These are phyloP conservation scores for Cynodonichthys magdalenae DNA, from an alignment of 2,797 vertebrate species.

Conservation along the genomic window DNA sequence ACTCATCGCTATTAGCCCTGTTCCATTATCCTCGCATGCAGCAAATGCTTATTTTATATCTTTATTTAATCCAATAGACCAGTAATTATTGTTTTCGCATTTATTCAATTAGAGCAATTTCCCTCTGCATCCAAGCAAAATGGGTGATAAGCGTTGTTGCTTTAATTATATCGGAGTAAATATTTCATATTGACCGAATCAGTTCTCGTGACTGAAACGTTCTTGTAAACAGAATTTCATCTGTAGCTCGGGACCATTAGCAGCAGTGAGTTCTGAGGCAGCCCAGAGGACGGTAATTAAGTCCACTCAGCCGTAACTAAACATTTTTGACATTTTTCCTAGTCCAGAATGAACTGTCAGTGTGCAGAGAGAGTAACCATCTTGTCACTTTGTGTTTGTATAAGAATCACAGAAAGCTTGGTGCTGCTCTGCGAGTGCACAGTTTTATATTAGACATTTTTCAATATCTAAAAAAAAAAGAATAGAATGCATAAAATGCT, in stretches of 20 bases:
- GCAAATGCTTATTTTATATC: constrained; percentile 24
- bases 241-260: constrained; percentile 95
- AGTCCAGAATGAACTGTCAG: constrained; percentile 97
- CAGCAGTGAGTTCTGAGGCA: constrained; percentile 87
- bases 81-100: constrained; percentile 45
- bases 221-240: constrained; percentile 98
- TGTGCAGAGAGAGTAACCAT: constrained; percentile 91
- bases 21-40: constrained; percentile 24
- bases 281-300: constrained; percentile 96
- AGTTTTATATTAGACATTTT: constrained; percentile 68
- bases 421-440: constrained; percentile 68
- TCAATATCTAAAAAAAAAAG: constrained; percentile 35
- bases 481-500: constrained; percentile 44
- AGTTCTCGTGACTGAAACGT: constrained; percentile 93
- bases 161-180: constrained; percentile 96
- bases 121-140: constrained; percentile 34
- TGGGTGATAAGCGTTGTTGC: constrained; percentile 83
- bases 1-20: constrained; percentile 8
- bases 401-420: constrained; percentile 84
- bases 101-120: constrained; percentile 49
- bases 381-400: constrained; percentile 92
- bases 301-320: constrained; percentile 98
- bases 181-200: constrained; percentile 97
- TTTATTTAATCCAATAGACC: constrained; percentile 34
- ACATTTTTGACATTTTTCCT: constrained; percentile 99